A percentile compares a stretch with the other conserved stretches of the same genome.
These are phyloP conservation scores for Eupithecia subfuscata DNA, from an alignment of 2,888 invertebrate genomes.

Conservation along the genomic window DNA sequence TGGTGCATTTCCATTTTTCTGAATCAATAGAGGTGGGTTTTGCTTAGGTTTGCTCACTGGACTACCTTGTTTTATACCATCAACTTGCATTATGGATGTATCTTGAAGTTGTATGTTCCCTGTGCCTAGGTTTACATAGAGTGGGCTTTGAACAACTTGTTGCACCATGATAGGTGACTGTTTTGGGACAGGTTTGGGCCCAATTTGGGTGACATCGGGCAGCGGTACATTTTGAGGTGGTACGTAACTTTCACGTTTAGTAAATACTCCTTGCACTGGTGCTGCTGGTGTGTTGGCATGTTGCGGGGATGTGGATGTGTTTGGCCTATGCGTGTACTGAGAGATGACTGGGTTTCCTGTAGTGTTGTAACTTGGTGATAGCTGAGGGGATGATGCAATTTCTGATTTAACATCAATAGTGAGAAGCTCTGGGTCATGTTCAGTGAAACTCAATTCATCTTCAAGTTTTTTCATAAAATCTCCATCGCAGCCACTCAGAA, in stretches of 20 bases:
- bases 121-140: constrained; percentile 72
- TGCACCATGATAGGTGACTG: constrained; percentile 74
- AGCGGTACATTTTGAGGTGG: constrained; percentile 53
- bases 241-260: constrained; percentile 66
- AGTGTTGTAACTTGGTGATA: constrained; percentile 64
- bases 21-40: constrained; percentile 68
- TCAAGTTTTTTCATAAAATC: constrained; percentile 85
- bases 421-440: constrained; percentile 64
- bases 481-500: constrained; percentile 87
- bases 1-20: constrained; percentile 72
- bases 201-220: constrained; percentile 68
- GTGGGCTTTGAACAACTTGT: constrained; percentile 73
- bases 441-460: constrained; percentile 70
- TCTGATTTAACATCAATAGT: constrained; percentile 67
- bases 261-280: constrained; percentile 64
- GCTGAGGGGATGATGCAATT: constrained; percentile 60
- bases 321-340: constrained; percentile 65
- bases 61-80: constrained; percentile 60
- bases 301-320: constrained; percentile 40
- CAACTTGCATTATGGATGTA: constrained; percentile 63
- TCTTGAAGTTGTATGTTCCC: constrained; percentile 68
- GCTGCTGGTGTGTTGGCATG: constrained; percentile 63
- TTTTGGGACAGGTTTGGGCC: constrained; percentile 54
- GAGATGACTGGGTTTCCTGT: constrained; percentile 74
- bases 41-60: constrained; percentile 57